phyloP scores from a whole-genome alignment of 2,113 vertebrate species.

The Prochilodus magdalenae region DNA sequence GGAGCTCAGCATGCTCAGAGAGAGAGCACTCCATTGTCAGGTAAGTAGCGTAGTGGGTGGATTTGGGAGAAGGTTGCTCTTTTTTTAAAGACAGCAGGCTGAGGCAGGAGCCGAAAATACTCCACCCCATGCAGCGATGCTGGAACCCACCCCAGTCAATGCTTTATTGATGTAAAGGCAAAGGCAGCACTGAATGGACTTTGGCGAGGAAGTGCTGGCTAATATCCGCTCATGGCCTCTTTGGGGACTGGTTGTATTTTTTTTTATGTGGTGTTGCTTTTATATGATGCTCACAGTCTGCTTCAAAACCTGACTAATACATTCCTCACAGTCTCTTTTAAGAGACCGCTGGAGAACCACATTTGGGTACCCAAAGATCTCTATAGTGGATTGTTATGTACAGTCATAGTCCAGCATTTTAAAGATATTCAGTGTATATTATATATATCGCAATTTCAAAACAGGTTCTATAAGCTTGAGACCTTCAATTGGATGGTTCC shows the following conservation, averaged over 20 bases:
- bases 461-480: too few species aligned
- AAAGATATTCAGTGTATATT: too few species aligned
- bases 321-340: too few species aligned
- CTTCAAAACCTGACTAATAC: too few species aligned
- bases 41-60: slow-evolving; percentile 52
- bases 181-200: slow-evolving; percentile 23
- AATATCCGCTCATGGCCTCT: background rate
- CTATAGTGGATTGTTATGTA: too few species aligned
- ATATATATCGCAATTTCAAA: background rate
- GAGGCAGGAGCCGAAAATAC: slow-evolving; percentile 67
- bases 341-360: too few species aligned
- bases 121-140: slow-evolving; percentile 42
- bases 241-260: background rate
- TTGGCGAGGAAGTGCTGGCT: background rate
- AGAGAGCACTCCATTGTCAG: slow-evolving; percentile 63
- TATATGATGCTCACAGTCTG: background rate
- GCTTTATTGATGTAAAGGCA: slow-evolving; percentile 34
- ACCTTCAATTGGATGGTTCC: too few species aligned
- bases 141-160: slow-evolving; percentile 42
- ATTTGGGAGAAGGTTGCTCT: slow-evolving; percentile 47
- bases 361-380: too few species aligned
- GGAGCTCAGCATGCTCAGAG: slow-evolving; percentile 71
- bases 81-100: slow-evolving; percentile 55
- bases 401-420: too few species aligned
- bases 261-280: background rate